A percentile compares a stretch with the other conserved stretches of the same genome.
Evolutionary conservation across 2,888 invertebrate genomes (phyloP).

Genomic region (Netelia melanura): DNA sequence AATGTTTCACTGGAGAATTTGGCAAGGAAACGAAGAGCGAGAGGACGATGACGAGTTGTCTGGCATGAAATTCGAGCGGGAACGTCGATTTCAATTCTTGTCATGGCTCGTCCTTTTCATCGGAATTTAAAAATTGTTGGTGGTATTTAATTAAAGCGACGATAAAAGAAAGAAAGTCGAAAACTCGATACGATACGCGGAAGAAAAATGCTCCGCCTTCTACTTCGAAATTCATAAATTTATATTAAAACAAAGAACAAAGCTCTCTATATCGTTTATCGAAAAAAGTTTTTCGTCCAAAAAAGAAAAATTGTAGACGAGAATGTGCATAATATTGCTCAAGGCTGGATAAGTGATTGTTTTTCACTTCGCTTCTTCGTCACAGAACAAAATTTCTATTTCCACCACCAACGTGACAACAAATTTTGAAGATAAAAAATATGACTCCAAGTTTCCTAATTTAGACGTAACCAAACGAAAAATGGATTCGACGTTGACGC

Average conservation of each 20-base stretch:
- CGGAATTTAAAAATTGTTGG: background rate
- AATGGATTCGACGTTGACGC: slow-evolving; percentile 41
- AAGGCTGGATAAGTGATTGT: slow-evolving; percentile 18
- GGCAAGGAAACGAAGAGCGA: background rate
- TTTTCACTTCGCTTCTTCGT: slow-evolving; percentile 10
- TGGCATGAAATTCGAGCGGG: slow-evolving; percentile 12
- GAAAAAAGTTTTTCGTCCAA: background rate
- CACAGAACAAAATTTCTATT: slow-evolving; percentile 34
- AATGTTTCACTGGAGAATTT: background rate
- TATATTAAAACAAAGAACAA: slow-evolving; percentile 59
- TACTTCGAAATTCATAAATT: slow-evolving; percentile 64
- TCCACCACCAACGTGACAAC: background rate
- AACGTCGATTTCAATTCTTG: slow-evolving; percentile 37
- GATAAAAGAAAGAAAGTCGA: background rate
- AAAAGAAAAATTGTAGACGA: background rate
- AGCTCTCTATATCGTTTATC: slow-evolving; percentile 30
- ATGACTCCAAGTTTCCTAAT: background rate
- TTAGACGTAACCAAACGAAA: background rate
- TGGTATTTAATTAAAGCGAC: background rate
- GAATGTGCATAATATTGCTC: slow-evolving; percentile 25
- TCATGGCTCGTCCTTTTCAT: background rate
- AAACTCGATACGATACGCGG: slow-evolving; percentile 13
- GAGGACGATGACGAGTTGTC: slow-evolving; percentile 30
- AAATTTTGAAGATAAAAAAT: background rate
- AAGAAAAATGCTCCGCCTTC: slow-evolving; percentile 22